Conservation (phyloP, 2,797 vertebrate genomes). For the Characodon lateralis region DNA sequence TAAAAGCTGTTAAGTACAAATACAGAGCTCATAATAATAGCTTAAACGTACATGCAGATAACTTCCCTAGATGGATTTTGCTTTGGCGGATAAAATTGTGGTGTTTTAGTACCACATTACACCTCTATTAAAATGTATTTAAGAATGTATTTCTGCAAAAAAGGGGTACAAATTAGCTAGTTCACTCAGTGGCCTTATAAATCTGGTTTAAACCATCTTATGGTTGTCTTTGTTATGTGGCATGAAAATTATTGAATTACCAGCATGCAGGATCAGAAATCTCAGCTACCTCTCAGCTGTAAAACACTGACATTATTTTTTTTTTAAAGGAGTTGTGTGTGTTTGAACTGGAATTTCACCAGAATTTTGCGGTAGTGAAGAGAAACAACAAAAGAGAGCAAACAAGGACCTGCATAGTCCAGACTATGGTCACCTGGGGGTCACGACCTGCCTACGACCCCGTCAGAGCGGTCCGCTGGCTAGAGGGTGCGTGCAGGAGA, state of each 20-base stretch:
- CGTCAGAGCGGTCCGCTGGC: conserved; percentile 90
- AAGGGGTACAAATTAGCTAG: neutral
- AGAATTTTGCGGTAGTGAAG: conserved; percentile 17
- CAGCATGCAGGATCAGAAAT: conserved; percentile 34
- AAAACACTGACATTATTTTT: conserved; percentile 15
- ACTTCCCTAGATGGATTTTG: neutral
- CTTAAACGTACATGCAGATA: neutral
- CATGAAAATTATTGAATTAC: conserved; percentile 31
- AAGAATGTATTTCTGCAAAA: neutral
- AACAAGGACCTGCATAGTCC: conserved; percentile 38
- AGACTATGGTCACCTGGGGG: conserved; percentile 87
- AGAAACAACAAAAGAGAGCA: conserved; percentile 68
- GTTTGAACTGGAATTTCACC: conserved; percentile 35
- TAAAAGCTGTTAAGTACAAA: too few species aligned
- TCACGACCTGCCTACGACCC: conserved; percentile 94
- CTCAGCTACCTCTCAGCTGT: conserved; percentile 37
- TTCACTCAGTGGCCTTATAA: neutral
- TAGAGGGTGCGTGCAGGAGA: conserved; percentile 70
- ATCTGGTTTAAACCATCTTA: neutral
- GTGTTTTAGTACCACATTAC: neutral
- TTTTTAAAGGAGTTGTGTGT: conserved; percentile 10
- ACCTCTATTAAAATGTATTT: neutral
- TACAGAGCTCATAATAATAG: neutral
- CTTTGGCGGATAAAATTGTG: too few species aligned
- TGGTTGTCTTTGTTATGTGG: conserved; percentile 8